Evolutionary conservation across 2,113 vertebrate species (phyloP).

Genomic region (Cricetomys ansorgei): DNA sequence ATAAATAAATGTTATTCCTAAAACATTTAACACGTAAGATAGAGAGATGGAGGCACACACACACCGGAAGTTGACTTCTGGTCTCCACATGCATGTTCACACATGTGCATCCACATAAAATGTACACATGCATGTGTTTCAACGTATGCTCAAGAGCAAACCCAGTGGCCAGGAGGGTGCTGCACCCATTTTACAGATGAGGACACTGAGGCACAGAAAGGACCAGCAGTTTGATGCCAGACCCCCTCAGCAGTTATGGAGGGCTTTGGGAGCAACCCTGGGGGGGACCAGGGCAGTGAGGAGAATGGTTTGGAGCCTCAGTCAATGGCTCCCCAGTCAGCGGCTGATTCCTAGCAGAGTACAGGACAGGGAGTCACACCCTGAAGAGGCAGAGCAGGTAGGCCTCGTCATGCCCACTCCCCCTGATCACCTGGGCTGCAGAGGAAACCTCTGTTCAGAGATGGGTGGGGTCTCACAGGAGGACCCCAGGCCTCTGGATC

Average conservation of each 20-base stretch:
- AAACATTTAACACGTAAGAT: not conserved
- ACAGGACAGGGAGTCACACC: not conserved
- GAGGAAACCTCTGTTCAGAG: not conserved
- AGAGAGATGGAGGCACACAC: not conserved
- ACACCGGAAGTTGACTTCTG: not conserved
- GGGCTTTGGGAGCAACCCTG: not conserved
- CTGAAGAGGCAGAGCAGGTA: not conserved
- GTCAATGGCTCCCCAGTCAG: not conserved
- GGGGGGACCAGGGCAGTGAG: not conserved
- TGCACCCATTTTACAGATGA: too few species aligned
- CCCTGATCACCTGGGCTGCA: not conserved
- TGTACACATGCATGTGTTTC: not conserved
- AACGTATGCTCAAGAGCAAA: not conserved
- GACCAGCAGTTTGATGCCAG: not conserved
- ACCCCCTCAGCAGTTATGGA: accelerated
- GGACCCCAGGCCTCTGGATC: not conserved
- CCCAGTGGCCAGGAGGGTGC: too few species aligned
- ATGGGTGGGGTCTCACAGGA: not conserved
- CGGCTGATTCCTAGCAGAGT: not conserved
- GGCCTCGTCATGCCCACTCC: not conserved
- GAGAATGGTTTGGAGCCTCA: not conserved
- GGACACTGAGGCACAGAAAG: not conserved
- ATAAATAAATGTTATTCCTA: not conserved
- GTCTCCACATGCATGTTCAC: not conserved
- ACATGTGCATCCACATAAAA: not conserved